phyloP scores from a whole-genome alignment of 1,140 invertebrate genomes.

The Tetragonula clypearis region DNA sequence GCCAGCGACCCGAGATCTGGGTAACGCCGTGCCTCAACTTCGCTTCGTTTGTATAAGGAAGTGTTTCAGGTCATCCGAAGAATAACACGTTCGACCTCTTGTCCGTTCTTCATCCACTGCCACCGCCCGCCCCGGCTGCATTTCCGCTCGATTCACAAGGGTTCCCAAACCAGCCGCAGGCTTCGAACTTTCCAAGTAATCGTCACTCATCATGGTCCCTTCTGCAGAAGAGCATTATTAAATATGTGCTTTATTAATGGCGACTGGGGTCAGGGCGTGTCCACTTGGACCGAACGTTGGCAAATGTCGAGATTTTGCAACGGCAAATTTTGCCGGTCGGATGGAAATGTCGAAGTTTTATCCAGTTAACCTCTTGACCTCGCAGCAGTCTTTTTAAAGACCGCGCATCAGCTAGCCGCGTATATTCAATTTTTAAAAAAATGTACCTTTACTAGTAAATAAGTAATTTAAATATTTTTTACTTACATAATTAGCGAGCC shows the following conservation, averaged over 20 bases:
- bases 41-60: slow-evolving; percentile 78
- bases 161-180: neutral
- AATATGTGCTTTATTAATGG: neutral
- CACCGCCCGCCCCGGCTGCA: neutral
- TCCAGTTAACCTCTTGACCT: too few relatives aligned
- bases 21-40: slow-evolving; percentile 75
- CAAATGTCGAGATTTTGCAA: neutral
- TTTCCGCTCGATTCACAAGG: slow-evolving; percentile 33
- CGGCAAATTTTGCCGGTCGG: neutral
- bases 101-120: slow-evolving; percentile 60
- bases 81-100: slow-evolving; percentile 79
- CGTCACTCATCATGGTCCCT: slow-evolving; percentile 1
- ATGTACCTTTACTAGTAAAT: too few relatives aligned
- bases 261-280: neutral
- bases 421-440: too few relatives aligned
- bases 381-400: too few relatives aligned
- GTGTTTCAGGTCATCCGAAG: slow-evolving; percentile 75
- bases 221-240: neutral
- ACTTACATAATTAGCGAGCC: too few relatives aligned
- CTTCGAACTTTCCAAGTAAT: slow-evolving; percentile 12
- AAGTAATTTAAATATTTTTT: too few relatives aligned
- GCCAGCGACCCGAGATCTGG: slow-evolving; percentile 77
- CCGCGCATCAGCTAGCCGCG: too few relatives aligned
- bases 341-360: neutral
- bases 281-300: too few relatives aligned